A percentile compares a stretch with the other conserved stretches of the same genome.
Evolutionary conservation across 2,113 vertebrate species (phyloP).

Genomic region (Buteo buteo): DNA sequence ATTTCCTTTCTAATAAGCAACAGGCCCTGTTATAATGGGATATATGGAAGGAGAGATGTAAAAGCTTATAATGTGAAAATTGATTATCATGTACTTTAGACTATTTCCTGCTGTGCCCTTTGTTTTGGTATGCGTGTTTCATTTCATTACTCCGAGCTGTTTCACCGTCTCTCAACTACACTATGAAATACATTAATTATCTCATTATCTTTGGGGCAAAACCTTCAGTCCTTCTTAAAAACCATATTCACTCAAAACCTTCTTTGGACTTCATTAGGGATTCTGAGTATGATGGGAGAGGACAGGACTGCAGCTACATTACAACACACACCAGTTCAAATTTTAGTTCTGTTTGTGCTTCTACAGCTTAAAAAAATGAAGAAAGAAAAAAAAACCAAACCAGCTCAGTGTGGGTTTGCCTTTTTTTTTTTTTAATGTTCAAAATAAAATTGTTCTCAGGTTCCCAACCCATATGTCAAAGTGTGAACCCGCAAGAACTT

Average conservation of each 20-base stretch:
- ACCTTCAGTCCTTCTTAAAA: constrained; percentile 16
- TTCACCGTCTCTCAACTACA: not conserved
- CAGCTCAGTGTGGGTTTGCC: not conserved
- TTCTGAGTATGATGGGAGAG: not conserved
- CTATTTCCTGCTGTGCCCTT: constrained; percentile 53
- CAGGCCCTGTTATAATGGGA: constrained; percentile 4
- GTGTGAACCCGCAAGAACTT: not conserved
- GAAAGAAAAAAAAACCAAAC: not conserved
- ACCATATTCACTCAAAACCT: not conserved
- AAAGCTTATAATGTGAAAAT: constrained; percentile 57
- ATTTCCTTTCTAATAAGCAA: constrained; percentile 53
- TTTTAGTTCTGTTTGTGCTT: not conserved
- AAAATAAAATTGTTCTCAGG: constrained; percentile 12
- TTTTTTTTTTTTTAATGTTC: not conserved
- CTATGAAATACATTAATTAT: constrained; percentile 40
- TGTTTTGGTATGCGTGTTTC: constrained; percentile 35
- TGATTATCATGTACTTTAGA: constrained; percentile 52
- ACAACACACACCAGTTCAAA: not conserved
- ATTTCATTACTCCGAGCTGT: constrained; percentile 6
- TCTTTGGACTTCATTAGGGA: not conserved
- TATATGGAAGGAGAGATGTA: constrained; percentile 37
- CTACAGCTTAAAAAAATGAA: not conserved
- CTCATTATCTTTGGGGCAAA: constrained; percentile 45
- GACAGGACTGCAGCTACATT: not conserved
- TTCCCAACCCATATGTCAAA: not conserved